Base-by-base conservation (phyloP, 2,888 invertebrate genomes). In the Coenonympha glycerion region DNA sequence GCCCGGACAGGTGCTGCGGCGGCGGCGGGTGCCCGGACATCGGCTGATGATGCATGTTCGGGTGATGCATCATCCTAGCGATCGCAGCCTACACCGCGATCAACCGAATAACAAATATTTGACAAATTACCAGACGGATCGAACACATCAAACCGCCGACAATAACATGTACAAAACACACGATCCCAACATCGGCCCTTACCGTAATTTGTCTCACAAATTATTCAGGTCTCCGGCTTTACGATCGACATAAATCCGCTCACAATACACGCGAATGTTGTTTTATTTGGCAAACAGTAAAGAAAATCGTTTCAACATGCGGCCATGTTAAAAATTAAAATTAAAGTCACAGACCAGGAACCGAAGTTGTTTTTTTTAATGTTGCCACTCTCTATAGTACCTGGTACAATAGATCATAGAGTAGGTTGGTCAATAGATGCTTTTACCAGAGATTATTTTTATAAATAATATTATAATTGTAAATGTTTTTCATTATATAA, bases 251-350 rank as follows among this genome's bases (percentile, higher is more conserved):
- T 76, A 75, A 72, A 82, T 77, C 79, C 79, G 79, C 76, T 71
- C 66, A 71, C 71, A 69, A 75, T 72, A 75, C 65, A 73, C 71
- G 73, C 74, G 71, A 71, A 66, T 69, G 62, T 72, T 64, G 69
- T 64, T 66, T 74, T 73, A 76, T 84, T 91, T 92, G 92, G 91
- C 92, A 89, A 92, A 92, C 92, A 92, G 91, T 91, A 92, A 92
- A 92, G 92, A 92, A 91, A 91, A 91, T 88, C 88, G 88, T 87
- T 88, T 89, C 92, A 92, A 92, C 92, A 92, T 92, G 93, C 93
- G 92, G 93, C 93, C 93, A 93, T 93, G 92, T 92, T 93, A 91
- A 80, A 78, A 55, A n/a, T n/a, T n/a, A n/a, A n/a, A n/a, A n/a
- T n/a, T n/a, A n/a, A n/a, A n/a, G n/a, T n/a, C n/a, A n/a, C n/a